These are phyloP conservation scores for Prionailurus viverrinus DNA, from an alignment of 2,113 vertebrate genomes.

Conservation along the genomic window DNA sequence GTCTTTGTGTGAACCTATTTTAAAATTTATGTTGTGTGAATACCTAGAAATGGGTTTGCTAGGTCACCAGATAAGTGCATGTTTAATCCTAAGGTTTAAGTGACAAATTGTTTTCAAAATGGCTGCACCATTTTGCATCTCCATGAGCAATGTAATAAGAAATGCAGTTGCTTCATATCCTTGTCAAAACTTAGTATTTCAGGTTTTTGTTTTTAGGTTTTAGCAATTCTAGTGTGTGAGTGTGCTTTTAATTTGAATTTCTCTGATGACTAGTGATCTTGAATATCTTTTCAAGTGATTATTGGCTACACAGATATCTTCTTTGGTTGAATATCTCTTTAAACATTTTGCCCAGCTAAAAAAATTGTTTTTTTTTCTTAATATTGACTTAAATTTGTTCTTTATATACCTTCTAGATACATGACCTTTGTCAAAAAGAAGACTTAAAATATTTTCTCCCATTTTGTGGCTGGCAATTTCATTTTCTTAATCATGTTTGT, in stretches of 20 bases:
- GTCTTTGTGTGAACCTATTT: not conserved
- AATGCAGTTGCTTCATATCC: slow-evolving; percentile 35
- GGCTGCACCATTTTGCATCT: not conserved
- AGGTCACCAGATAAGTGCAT: not conserved
- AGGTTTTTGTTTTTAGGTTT: not conserved
- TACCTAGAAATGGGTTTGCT: not conserved
- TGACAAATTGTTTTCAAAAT: not conserved
- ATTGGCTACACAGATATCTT: not conserved
- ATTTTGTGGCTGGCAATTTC: not conserved
- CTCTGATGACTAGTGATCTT: not conserved
- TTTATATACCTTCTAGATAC: not conserved
- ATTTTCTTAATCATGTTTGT: slow-evolving; percentile 20
- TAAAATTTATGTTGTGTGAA: not conserved
- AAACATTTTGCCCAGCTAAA: not conserved
- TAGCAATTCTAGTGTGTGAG: not conserved
- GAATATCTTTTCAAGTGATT: slow-evolving; percentile 6
- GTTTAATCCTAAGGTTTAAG: not conserved
- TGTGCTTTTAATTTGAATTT: slow-evolving; percentile 46
- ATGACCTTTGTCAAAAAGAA: not conserved
- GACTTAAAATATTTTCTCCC: slow-evolving; percentile 12
- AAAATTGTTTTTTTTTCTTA: not conserved
- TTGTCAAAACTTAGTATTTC: slow-evolving; percentile 8
- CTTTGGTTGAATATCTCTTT: not conserved
- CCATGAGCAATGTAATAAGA: not conserved
- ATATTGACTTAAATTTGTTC: not conserved